A percentile compares a stretch with the other conserved stretches of the same genome.
Evolutionary conservation across 2,113 vertebrate genomes (phyloP).

Genomic region (Hiodon tergisus): DNA sequence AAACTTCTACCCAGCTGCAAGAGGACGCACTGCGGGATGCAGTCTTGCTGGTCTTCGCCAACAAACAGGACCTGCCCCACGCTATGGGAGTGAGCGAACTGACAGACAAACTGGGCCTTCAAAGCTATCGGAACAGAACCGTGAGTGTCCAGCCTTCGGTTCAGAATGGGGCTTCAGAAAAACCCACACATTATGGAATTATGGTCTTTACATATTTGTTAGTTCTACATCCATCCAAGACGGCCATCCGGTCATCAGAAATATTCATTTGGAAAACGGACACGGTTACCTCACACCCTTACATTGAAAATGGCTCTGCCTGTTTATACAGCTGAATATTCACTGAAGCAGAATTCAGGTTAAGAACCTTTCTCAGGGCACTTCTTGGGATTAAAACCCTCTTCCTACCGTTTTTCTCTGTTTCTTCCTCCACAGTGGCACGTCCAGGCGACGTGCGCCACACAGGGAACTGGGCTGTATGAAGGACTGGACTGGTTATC

Average conservation of each 20-base stretch:
- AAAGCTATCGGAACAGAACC: slow-evolving; percentile 68
- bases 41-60: slow-evolving; percentile 78
- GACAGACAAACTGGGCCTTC: slow-evolving; percentile 77
- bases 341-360: not conserved
- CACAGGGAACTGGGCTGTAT: slow-evolving; percentile 78
- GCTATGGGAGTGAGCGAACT: slow-evolving; percentile 78
- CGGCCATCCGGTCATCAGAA: too few relatives aligned
- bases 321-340: too few relatives aligned
- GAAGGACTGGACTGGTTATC: slow-evolving; percentile 87
- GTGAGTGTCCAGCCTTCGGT: slow-evolving; percentile 50
- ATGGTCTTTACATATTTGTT: too few relatives aligned
- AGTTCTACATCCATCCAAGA: too few relatives aligned
- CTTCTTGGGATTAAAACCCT: not conserved
- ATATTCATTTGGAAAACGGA: too few relatives aligned
- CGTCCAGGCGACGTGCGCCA: slow-evolving; percentile 79
- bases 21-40: slow-evolving; percentile 81
- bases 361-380: not conserved
- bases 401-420: not conserved
- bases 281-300: too few relatives aligned
- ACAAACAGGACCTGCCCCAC: slow-evolving; percentile 88
- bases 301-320: too few relatives aligned
- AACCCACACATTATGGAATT: too few relatives aligned
- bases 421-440: slow-evolving; percentile 65
- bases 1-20: slow-evolving; percentile 56
- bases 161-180: too few relatives aligned